A percentile compares a stretch with the other conserved stretches of the same genome.
Evolutionary conservation across 2,888 invertebrate species (phyloP).

Genomic region (Fragum sueziense): DNA sequence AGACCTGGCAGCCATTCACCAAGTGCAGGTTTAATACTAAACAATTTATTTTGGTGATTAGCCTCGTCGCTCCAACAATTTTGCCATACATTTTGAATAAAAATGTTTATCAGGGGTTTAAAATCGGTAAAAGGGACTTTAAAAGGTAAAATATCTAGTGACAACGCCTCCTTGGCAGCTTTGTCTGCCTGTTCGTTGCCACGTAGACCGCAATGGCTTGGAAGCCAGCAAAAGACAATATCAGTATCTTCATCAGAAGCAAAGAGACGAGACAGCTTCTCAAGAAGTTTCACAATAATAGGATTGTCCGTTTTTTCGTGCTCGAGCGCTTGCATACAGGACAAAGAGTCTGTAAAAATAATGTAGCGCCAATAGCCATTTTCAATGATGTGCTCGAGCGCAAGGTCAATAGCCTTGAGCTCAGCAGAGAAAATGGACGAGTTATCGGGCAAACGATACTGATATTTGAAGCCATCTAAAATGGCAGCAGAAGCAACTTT

Average conservation of each 20-base stretch:
- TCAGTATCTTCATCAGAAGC: not conserved
- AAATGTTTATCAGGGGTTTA: slow-evolving; percentile 19
- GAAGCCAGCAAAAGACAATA: slow-evolving; percentile 31
- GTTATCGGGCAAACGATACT: slow-evolving; percentile 18
- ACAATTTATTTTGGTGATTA: slow-evolving; percentile 8
- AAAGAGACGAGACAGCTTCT: no score
- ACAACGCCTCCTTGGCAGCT: slow-evolving; percentile 8
- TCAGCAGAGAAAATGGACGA: slow-evolving; percentile 40
- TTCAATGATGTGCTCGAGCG: slow-evolving; percentile 13
- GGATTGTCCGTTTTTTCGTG: slow-evolving; percentile 2
- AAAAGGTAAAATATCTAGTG: not conserved
- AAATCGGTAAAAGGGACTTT: slow-evolving; percentile 14
- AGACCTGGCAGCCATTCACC: not conserved
- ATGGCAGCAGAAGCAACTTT: slow-evolving; percentile 18
- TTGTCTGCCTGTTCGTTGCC: slow-evolving; percentile 25
- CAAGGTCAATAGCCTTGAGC: slow-evolving; percentile 21
- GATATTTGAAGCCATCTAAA: not conserved
- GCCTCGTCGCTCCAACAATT: not conserved
- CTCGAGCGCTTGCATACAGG: slow-evolving; percentile 20
- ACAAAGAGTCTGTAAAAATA: slow-evolving; percentile 32
- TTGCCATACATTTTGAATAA: slow-evolving; percentile 18
- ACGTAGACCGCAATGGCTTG: slow-evolving; percentile 28
- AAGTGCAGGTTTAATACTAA: not conserved
- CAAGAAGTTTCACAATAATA: slow-evolving; percentile 8
- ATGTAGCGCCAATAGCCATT: not conserved